Percentiles rank a stretch among this genome's conserved stretches.
Conservation (phyloP, 2,797 vertebrate genomes). For the Lycodopsis pacificus region DNA sequence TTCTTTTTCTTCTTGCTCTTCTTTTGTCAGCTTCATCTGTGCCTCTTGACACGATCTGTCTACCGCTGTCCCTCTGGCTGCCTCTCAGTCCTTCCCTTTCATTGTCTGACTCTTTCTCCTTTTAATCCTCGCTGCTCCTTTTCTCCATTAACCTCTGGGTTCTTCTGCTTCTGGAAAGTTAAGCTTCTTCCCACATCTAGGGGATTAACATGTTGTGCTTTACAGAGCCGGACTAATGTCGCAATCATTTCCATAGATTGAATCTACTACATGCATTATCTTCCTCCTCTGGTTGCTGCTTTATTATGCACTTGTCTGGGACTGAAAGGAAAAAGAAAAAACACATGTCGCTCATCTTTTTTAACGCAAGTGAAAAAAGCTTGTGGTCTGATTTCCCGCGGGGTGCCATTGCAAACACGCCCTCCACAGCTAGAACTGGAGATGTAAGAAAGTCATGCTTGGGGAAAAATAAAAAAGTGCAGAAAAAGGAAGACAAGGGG, state of each 20-base stretch:
- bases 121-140: slow-evolving; percentile 52
- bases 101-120: slow-evolving; percentile 24
- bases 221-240: slow-evolving; percentile 9
- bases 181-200: slow-evolving; percentile 50
- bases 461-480: background rate
- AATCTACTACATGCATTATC: slow-evolving; percentile 5
- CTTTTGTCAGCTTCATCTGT: slow-evolving; percentile 52
- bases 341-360: background rate
- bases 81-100: slow-evolving; percentile 21
- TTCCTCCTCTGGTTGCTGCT: background rate
- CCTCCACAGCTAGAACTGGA: background rate
- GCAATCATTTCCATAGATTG: slow-evolving; percentile 22
- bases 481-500: background rate
- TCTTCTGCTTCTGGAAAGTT: slow-evolving; percentile 43
- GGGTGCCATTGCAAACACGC: background rate
- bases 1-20: slow-evolving; percentile 26
- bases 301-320: slow-evolving; percentile 1
- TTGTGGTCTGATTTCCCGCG: background rate
- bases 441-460: background rate
- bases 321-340: slow-evolving; percentile 5
- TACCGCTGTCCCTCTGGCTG: slow-evolving; percentile 33
- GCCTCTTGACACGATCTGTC: slow-evolving; percentile 51
- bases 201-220: slow-evolving; percentile 47
- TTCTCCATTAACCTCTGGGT: slow-evolving; percentile 47
- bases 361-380: background rate